Percentiles rank a stretch among this genome's conserved stretches.
Conservation (phyloP, 2,797 vertebrate species). For the Pantherophis vulpinus region DNA sequence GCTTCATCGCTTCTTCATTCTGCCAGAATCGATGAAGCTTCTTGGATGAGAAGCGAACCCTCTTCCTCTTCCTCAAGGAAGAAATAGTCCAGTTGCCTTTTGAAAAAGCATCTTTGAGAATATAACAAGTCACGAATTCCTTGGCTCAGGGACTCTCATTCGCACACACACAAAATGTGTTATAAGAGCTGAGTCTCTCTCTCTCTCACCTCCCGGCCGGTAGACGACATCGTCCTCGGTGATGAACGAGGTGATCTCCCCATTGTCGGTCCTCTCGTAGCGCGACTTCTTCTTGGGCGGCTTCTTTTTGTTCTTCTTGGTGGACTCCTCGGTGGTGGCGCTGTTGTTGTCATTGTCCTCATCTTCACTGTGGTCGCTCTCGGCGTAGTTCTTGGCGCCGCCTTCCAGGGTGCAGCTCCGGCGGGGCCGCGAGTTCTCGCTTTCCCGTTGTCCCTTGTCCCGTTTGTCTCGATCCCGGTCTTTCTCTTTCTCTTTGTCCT, state of each 20-base stretch:
- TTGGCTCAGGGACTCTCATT: not conserved
- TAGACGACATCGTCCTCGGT: conserved; percentile 96
- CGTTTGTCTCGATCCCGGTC: conserved; percentile 87
- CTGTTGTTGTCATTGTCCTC: conserved; percentile 93
- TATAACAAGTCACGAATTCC: too few species aligned
- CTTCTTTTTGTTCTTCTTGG: conserved; percentile 96
- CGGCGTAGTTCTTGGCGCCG: conserved; percentile 95
- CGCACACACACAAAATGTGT: not conserved
- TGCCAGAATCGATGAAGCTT: too few species aligned
- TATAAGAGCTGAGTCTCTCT: not conserved
- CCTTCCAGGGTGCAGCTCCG: conserved; percentile 96
- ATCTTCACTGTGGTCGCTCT: conserved; percentile 96
- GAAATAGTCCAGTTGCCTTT: not conserved
- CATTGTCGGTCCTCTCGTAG: conserved; percentile 92
- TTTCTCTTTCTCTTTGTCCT: conserved; percentile 90
- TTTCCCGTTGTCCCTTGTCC: conserved; percentile 81
- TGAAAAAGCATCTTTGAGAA: not conserved
- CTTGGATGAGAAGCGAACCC: too few species aligned
- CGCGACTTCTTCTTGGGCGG: conserved; percentile 96
- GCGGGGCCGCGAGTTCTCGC: conserved; percentile 88
- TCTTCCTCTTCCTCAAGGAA: not conserved
- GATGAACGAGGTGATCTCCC: conserved; percentile 96
- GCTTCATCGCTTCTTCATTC: too few species aligned
- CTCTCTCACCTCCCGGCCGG: conserved; percentile 88
- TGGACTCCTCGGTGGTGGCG: conserved; percentile 86